Percentiles rank a stretch among this genome's conserved stretches.
These are phyloP conservation scores for Candidula unifasciata DNA, from an alignment of 2,888 invertebrate species.

Conservation along the genomic window DNA sequence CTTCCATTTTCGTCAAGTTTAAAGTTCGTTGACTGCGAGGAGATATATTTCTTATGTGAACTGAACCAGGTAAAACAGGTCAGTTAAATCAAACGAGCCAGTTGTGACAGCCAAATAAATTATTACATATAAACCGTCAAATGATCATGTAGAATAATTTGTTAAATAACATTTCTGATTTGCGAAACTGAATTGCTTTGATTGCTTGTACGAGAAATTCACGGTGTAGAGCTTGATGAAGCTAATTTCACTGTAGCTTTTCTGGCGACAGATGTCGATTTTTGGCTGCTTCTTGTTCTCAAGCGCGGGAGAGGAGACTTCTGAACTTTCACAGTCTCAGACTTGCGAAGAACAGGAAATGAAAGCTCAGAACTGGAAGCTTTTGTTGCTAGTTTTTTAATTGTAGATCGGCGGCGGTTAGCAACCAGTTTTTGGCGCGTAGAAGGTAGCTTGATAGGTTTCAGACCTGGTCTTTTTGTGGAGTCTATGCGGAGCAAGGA, in stretches of 20 bases:
- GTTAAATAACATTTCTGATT: no score
- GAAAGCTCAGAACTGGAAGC: not conserved
- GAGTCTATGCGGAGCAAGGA: not conserved
- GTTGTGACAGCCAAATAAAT: no score
- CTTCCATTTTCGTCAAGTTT: no score
- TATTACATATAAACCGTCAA: no score
- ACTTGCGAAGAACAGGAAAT: not conserved
- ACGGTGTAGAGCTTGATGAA: constrained; percentile 10
- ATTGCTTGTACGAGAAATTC: not conserved
- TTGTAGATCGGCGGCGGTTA: constrained; percentile 4
- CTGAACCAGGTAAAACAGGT: no score
- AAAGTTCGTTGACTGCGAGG: no score
- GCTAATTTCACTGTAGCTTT: constrained; percentile 2
- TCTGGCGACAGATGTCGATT: not conserved
- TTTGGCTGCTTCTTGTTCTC: not conserved
- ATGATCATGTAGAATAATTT: no score
- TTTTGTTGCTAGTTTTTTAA: not conserved
- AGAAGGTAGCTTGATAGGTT: constrained; percentile 22
- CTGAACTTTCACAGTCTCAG: not conserved
- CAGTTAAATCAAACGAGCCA: no score
- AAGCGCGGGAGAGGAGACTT: not conserved
- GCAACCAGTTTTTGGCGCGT: constrained; percentile 25
- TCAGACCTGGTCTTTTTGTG: not conserved
- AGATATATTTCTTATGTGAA: no score
- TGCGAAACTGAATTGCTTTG: no score